Percentiles rank a stretch among this genome's conserved stretches.
Conservation (phyloP, 92 coral and sea anemone genomes). For the Epizoanthus stellaris region DNA sequence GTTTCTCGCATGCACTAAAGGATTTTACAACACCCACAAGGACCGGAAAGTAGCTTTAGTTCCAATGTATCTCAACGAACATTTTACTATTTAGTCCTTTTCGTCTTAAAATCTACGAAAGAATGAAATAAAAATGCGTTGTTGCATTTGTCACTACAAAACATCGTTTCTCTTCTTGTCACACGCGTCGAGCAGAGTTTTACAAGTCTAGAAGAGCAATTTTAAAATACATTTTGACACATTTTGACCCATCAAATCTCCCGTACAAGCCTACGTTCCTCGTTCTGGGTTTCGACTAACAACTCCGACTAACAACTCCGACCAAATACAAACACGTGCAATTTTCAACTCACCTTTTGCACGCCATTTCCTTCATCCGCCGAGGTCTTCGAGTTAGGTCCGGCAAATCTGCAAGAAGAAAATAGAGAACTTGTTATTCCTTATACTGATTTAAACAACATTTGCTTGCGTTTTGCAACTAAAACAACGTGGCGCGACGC, state of each 20-base stretch:
- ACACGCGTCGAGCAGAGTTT: not conserved
- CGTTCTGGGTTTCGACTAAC: not conserved
- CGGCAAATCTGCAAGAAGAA: not conserved
- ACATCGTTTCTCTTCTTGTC: too few species aligned
- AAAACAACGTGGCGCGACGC: conserved; percentile 6
- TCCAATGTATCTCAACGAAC: not conserved
- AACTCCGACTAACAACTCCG: not conserved
- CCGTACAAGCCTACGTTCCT: not conserved
- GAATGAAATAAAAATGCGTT: not conserved
- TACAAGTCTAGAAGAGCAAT: not conserved
- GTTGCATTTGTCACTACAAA: not conserved
- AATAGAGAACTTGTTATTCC: not conserved
- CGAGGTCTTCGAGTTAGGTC: conserved; percentile 3
- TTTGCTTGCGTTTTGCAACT: not conserved
- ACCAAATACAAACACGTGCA: conserved; percentile 16
- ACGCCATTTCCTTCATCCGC: conserved; percentile 6
- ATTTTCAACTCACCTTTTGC: conserved; percentile 5
- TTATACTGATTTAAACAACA: not conserved
- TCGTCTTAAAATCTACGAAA: too few species aligned
- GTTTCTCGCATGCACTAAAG: not conserved
- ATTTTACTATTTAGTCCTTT: not conserved
- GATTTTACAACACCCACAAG: not conserved
- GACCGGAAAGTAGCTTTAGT: too few species aligned
- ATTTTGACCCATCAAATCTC: too few species aligned
- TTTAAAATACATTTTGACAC: too few species aligned